phyloP scores from a whole-genome alignment of 2,113 vertebrate species.

The Prionailurus bengalensis region DNA sequence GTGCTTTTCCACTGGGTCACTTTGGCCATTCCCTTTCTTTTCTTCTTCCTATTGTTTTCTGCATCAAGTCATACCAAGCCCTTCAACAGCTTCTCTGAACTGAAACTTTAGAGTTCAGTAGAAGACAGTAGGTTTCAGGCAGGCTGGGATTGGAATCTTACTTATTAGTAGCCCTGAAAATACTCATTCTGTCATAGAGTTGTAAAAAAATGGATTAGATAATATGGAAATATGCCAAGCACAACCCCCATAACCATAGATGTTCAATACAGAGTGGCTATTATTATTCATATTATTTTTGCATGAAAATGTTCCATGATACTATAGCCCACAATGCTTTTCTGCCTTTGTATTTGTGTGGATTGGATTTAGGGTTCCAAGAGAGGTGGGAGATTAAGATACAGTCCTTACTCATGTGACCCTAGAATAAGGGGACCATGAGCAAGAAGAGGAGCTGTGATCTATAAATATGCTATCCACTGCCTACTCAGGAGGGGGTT shows the following conservation, averaged over 20 bases:
- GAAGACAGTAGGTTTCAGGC: not conserved
- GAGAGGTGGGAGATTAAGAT: not conserved
- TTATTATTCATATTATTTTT: not conserved
- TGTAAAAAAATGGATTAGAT: not conserved
- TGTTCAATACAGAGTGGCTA: not conserved
- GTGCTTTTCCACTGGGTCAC: not conserved
- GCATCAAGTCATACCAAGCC: not conserved
- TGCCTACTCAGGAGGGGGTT: not conserved
- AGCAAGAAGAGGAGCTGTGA: not conserved
- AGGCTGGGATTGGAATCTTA: not conserved
- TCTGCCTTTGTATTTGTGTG: not conserved
- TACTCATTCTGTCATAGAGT: not conserved
- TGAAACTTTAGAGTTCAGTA: not conserved
- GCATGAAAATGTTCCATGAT: not conserved
- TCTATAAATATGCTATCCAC: too few species aligned
- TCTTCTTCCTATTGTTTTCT: not conserved
- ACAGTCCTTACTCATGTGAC: not conserved
- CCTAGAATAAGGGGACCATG: not conserved
- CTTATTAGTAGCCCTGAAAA: constrained; percentile 27
- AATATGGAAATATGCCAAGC: not conserved
- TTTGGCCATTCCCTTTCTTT: not conserved
- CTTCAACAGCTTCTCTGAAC: not conserved
- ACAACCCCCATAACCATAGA: not conserved
- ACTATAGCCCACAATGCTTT: not conserved
- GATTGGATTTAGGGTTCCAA: not conserved